Base-by-base conservation (phyloP, 2,888 invertebrate genomes). In the Hydropsyche betteni region DNA sequence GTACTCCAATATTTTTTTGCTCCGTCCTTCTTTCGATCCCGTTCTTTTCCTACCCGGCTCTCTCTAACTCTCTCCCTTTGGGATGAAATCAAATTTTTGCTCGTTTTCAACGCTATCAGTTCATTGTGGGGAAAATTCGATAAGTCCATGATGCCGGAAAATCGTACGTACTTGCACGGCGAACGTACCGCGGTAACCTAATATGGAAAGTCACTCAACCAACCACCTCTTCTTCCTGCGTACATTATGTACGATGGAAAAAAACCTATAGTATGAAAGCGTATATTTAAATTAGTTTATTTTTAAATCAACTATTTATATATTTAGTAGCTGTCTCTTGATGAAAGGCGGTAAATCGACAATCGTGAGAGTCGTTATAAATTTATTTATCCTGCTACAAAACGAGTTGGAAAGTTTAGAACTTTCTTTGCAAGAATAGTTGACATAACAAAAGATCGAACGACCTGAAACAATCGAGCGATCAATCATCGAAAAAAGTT, bases 1-100 rank as follows among this genome's bases (percentile, higher is more conserved):
- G 36, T 36, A 36, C 64, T 34, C 34, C 64, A 36, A 64, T 36
- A 34, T 64, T 64, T 64, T 36, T 61, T 61, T 64, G 12, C 16
- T 61, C 33, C 16, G 24, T 61, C n/a, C 34, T 55, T 2, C 55
- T 55, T 55, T n/a, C 55, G 55, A 55, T 55, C 55, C 14, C n/a
- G 55, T 14, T 6, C 55, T 55, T 10, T 55, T 55, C 4, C 16
- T 55, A 55, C 55, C 16, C 16, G 6, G 14, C 12, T 55, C 55
- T 51, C n/a, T 51, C 51, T 51, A 51, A 51, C 61, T 61, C 61
- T 10, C 44, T 44, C 64, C 64, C 64, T 36, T 34, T 64, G 64
- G 64, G 64, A 64, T 64, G 64, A 64, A 64, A 64, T 64, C 64
- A 64, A 64, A 64, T 64, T 64, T 64, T 64, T 64, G 64, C 64